These are phyloP conservation scores for Eolophus roseicapilla DNA, from an alignment of 2,113 vertebrate species.

Conservation along the genomic window DNA sequence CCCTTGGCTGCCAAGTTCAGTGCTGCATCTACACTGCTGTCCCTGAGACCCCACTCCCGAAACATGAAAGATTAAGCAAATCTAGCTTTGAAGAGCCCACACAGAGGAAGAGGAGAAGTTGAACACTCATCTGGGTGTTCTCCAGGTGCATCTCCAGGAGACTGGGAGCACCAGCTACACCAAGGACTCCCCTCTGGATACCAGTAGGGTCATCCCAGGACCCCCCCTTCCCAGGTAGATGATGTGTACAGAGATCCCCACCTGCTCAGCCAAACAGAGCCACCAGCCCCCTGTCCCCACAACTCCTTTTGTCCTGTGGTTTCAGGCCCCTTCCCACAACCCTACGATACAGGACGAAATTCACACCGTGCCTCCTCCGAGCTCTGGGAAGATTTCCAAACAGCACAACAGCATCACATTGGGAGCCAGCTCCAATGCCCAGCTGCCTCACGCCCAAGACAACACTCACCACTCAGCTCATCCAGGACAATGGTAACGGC, in stretches of 20 bases:
- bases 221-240: background rate
- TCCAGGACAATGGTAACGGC: background rate
- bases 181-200: too few species aligned
- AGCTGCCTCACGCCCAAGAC: background rate
- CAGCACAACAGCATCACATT: rapidly evolving
- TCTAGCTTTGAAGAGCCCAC: background rate
- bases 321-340: background rate
- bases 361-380: rapidly evolving
- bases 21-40: background rate
- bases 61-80: background rate
- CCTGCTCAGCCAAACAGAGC: background rate
- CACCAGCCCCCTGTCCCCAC: background rate
- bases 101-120: background rate
- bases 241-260: rapidly evolving
- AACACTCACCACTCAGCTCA: rapidly evolving
- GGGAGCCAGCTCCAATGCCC: background rate
- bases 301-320: rapidly evolving
- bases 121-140: background rate
- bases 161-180: background rate
- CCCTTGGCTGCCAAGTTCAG: background rate
- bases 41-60: background rate
- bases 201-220: background rate
- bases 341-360: background rate
- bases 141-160: background rate
- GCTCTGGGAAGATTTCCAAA: background rate